Evolutionary conservation across 2,113 vertebrate species (phyloP).

Genomic region (zebrafish (Danio rerio)): GRCz12tu NC_133189.1:17345501-17346000

Average conservation of each 20-base stretch:
- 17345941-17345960: no score
- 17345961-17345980: background rate
- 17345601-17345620: no score
- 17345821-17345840: background rate
- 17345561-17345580: no score
- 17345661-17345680: background rate
- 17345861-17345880: background rate
- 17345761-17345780: background rate
- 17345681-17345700: background rate
- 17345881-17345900: no score
- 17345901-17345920: background rate
- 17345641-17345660: background rate
- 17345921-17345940: background rate
- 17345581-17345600: no score
- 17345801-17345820: background rate
- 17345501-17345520: no score
- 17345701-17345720: background rate
- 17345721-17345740: background rate
- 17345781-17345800: background rate
- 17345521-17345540: no score
- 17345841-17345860: background rate
- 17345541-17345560: no score
- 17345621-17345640: background rate
- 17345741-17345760: background rate
- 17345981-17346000: background rate